Conservation (phyloP, 2,113 vertebrate species). For the Odontesthes bonariensis region DNA sequence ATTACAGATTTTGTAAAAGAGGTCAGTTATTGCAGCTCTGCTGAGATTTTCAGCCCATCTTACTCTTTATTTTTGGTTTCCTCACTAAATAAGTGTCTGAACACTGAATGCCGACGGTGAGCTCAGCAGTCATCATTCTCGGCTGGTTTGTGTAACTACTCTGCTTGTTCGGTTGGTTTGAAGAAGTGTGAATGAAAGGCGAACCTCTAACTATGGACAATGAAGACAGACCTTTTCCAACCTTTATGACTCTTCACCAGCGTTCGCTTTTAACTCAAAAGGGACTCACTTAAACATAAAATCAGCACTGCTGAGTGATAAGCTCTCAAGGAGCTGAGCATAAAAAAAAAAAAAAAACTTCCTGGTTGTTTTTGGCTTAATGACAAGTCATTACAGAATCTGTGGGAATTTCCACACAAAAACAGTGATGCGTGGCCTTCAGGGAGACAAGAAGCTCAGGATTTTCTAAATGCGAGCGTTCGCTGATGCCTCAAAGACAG, state of each 20-base stretch:
- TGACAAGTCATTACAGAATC: conserved; percentile 21
- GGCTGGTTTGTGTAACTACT: not conserved
- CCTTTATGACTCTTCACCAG: not conserved
- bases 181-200: not conserved
- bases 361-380: conserved; percentile 20
- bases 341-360: not conserved
- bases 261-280: not conserved
- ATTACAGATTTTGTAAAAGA: not conserved
- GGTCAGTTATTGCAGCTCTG: too few species aligned
- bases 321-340: not conserved
- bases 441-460: not conserved
- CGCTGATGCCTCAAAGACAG: not conserved
- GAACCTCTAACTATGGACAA: not conserved
- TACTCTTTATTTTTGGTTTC: not conserved
- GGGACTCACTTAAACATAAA: not conserved
- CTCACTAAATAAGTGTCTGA: not conserved
- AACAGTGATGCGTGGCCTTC: not conserved
- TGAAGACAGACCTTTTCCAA: not conserved
- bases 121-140: not conserved
- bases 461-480: not conserved
- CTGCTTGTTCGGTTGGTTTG: not conserved
- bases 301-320: not conserved
- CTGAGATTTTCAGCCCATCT: too few species aligned
- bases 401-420: conserved; percentile 54
- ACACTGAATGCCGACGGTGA: not conserved